Percentiles rank a stretch among this genome's conserved stretches.
Conservation (phyloP, 2,888 invertebrate genomes). For the Belgica antarctica region DNA sequence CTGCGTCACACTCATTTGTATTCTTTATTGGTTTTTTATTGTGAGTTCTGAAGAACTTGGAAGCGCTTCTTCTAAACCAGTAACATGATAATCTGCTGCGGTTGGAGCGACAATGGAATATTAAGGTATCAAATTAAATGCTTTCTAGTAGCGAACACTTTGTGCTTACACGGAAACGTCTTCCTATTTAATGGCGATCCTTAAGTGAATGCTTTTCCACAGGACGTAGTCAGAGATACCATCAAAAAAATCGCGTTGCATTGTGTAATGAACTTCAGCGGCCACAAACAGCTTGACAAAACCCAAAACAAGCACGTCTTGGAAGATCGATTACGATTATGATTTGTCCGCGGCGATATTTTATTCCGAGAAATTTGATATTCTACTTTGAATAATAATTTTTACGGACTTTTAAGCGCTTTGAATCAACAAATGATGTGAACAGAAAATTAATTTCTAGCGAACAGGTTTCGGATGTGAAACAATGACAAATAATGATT, state of each 20-base stretch:
- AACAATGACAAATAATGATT: constrained; percentile 24
- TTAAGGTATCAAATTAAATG: constrained; percentile 2
- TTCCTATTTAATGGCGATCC: not conserved
- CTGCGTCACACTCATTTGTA: constrained; percentile 12
- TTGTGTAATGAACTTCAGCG: not conserved
- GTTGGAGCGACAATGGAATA: not conserved
- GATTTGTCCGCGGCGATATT: not conserved
- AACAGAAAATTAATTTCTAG: not conserved
- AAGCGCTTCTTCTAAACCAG: not conserved
- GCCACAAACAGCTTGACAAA: not conserved
- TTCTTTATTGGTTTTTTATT: not conserved
- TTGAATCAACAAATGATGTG: not conserved
- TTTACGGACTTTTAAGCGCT: not conserved
- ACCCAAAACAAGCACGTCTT: not conserved
- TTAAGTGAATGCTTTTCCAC: not conserved
- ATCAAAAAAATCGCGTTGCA: not conserved
- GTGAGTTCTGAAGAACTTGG: not conserved
- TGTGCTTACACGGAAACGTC: constrained; percentile 4
- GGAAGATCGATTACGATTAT: constrained; percentile 27
- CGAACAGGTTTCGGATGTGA: constrained; percentile 29
- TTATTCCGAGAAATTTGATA: constrained; percentile 29
- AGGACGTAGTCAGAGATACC: not conserved
- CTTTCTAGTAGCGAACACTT: not conserved
- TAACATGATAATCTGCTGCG: constrained; percentile 22
- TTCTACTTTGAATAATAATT: constrained; percentile 26